Evolutionary conservation across 2,888 invertebrate species (phyloP), one percentile per base, ranked within the genome.

Genomic region (Amphipyra tragopoginis): DNA sequence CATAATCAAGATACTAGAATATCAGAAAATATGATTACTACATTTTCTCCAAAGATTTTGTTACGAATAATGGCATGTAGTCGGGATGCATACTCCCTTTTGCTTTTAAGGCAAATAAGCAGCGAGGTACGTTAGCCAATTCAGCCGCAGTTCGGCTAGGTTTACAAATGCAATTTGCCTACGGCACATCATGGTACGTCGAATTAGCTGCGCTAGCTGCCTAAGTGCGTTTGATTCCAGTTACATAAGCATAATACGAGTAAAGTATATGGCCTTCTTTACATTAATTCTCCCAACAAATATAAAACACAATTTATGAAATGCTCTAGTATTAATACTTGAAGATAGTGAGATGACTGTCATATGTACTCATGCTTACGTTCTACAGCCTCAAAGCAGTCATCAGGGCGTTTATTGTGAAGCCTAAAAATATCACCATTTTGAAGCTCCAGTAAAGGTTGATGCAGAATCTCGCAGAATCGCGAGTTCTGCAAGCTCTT

Each of bases 321-420:
- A 13, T 13, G 4, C 38, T 14, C 40, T 10, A 11, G 21, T 26
- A 10, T 15, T 44, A 10, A 0, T 5, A 29, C n/a, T 10, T 45
- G n/a, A 43, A 43, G 40, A 40, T 14, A 71, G 40, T 61, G 69
- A 64, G 65, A 65, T 36, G 52, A 68, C 33, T 52, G 26, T 51
- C 26, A n/a, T 14, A 33, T 2, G 39, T 51, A 65, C 59, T 49
- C 21, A 51, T 70, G 50, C 50, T 57, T 56, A 59, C 34, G 65
- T n/a, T 69, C 43, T 45, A 77, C 68, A 83, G 74, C 66, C 67
- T 73, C 63, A 86, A 88, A 82, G 82, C 86, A 78, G 72, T 75
- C 64, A 68, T 78, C 79, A 83, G 91, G 72, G 91, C 90, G 90
- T 90, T 86, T 86, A 84, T 86, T 82, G 83, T 85, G 77, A 82